Conservation (phyloP, 2,113 vertebrate genomes). For the Circaetus gallicus region DNA sequence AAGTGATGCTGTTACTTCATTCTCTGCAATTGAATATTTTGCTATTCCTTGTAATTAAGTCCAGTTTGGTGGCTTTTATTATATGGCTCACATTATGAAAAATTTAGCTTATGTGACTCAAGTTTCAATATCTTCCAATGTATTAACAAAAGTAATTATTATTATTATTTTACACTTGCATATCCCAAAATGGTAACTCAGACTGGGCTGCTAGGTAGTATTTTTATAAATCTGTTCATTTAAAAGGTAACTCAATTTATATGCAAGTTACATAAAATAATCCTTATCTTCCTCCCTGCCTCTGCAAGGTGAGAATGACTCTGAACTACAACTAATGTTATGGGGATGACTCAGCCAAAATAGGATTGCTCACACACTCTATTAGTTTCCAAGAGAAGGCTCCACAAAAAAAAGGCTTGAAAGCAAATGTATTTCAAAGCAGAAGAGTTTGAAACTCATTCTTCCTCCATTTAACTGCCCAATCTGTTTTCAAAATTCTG, state of each 20-base stretch:
- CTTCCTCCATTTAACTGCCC: background rate
- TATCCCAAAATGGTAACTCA: background rate
- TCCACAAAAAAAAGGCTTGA: background rate
- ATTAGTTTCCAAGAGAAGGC: background rate
- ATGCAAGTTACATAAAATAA: background rate
- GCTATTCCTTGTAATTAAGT: background rate
- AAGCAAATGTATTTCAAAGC: background rate
- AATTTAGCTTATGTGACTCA: background rate
- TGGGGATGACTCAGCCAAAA: background rate
- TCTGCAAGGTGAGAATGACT: background rate
- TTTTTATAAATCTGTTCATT: background rate
- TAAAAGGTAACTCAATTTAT: background rate
- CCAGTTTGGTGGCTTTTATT: background rate
- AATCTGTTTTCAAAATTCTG: background rate
- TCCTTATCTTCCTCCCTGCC: background rate
- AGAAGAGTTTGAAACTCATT: background rate
- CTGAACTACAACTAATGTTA: background rate
- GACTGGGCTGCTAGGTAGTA: background rate
- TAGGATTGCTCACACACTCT: background rate
- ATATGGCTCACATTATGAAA: background rate
- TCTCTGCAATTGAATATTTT: background rate
- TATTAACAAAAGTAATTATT: background rate
- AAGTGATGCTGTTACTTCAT: constrained; percentile 45
- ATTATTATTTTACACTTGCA: background rate
- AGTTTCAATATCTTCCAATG: background rate